Evolutionary conservation across 1,140 invertebrate genomes (phyloP).

Genomic region (Eumaeus atala): DNA sequence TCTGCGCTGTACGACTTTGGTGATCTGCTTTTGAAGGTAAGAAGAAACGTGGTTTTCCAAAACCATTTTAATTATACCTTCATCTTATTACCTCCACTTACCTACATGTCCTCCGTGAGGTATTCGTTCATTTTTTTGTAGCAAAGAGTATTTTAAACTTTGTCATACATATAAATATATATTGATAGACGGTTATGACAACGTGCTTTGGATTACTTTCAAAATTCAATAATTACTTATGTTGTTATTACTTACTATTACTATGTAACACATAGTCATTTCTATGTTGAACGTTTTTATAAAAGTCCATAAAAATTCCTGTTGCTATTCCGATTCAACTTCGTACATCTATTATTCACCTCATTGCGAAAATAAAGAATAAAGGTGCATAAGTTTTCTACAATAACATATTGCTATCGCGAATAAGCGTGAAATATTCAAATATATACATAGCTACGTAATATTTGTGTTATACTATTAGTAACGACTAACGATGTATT

Average conservation of each 20-base stretch:
- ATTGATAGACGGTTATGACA: not conserved
- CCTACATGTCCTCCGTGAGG: not conserved
- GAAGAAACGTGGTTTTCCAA: conserved; percentile 14
- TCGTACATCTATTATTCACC: too few relatives aligned
- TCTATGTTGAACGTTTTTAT: too few relatives aligned
- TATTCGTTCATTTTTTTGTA: not conserved
- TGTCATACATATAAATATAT: not conserved
- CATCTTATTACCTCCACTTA: conserved; percentile 2
- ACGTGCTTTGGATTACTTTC: too few relatives aligned
- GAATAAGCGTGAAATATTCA: conserved; percentile 4
- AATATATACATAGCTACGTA: not conserved
- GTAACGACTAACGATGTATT: too few relatives aligned
- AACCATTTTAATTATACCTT: not conserved
- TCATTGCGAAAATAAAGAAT: too few relatives aligned
- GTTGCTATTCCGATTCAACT: too few relatives aligned
- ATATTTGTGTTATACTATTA: too few relatives aligned
- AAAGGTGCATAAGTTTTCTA: too few relatives aligned
- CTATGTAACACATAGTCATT: too few relatives aligned
- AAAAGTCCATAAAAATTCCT: too few relatives aligned
- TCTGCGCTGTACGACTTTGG: conserved; percentile 73
- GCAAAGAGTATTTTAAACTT: not conserved
- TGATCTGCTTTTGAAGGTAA: conserved; percentile 73
- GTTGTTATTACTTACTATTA: too few relatives aligned
- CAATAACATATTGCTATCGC: not conserved
- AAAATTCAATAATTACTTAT: too few relatives aligned